Conservation (phyloP, 2,888 invertebrate genomes). For the Gonocerus acuteangulatus region DNA sequence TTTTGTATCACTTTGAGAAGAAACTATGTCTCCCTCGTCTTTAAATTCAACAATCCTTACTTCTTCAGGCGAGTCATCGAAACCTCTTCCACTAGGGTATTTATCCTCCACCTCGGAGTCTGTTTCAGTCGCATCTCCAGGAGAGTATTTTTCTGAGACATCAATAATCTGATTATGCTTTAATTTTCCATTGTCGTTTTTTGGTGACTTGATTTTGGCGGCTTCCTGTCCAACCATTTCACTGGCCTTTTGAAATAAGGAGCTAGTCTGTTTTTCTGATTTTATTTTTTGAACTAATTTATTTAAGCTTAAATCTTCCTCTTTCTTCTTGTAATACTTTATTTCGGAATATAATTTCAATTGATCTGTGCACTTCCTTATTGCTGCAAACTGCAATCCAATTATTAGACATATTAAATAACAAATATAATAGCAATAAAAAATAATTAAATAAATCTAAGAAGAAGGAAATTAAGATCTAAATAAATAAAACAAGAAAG, state of each 20-base stretch:
- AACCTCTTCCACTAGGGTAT: not conserved
- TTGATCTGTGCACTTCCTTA: constrained; percentile 23
- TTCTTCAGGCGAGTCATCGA: not conserved
- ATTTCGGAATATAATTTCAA: constrained; percentile 4
- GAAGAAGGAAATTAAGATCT: too few species aligned
- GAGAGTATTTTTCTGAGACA: constrained; percentile 15
- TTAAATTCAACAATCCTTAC: too few species aligned
- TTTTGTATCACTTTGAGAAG: too few species aligned
- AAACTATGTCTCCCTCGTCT: too few species aligned
- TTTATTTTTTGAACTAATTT: constrained; percentile 14
- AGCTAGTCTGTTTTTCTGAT: not conserved
- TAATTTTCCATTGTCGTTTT: too few species aligned
- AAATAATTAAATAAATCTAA: not conserved
- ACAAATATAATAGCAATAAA: not conserved
- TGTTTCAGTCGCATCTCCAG: not conserved
- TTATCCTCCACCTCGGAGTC: constrained; percentile 1
- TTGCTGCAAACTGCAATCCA: constrained; percentile 20
- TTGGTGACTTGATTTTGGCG: too few species aligned
- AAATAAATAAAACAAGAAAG: too few species aligned
- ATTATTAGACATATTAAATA: not conserved
- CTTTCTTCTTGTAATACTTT: constrained; percentile 8
- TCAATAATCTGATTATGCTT: not conserved
- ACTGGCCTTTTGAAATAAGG: not conserved
- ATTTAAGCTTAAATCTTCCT: constrained; percentile 6
- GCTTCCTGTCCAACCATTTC: not conserved